Percentiles rank a stretch among this genome's conserved stretches.
These are phyloP conservation scores for Peromyscus eremicus DNA, from an alignment of 2,797 vertebrate genomes.

Conservation along the genomic window DNA sequence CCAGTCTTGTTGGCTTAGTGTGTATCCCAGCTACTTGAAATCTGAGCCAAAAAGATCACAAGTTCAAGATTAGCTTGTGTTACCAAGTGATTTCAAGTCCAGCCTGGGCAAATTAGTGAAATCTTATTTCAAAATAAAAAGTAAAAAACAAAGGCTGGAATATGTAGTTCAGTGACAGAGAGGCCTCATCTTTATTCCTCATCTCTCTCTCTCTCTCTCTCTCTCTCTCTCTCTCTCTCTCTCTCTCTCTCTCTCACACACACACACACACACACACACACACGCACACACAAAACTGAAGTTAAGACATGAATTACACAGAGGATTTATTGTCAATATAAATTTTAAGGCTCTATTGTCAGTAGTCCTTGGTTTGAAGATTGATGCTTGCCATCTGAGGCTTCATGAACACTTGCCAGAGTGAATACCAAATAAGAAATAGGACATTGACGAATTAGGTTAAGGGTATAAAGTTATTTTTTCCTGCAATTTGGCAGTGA, in stretches of 20 bases:
- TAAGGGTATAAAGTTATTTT: background rate
- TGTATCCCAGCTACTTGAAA: background rate
- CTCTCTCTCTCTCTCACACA: no score
- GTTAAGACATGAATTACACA: background rate
- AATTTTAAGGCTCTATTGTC: background rate
- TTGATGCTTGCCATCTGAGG: background rate
- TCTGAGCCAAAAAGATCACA: no score
- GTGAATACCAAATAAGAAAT: background rate
- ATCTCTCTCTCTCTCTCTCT: no score
- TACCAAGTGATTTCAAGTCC: background rate
- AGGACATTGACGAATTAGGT: background rate
- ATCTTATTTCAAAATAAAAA: background rate
- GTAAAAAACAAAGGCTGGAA: background rate
- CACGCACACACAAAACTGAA: background rate
- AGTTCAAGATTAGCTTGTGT: no score
- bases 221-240: no score
- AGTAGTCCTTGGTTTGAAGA: background rate
- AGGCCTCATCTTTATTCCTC: background rate
- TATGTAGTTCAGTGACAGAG: background rate
- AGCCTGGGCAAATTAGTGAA: no score
- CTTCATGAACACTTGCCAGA: background rate
- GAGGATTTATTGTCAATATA: background rate
- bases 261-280: no score
- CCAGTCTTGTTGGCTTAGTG: background rate
- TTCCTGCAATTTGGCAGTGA: background rate